A percentile compares a stretch with the other conserved stretches of the same genome.
Conservation (phyloP, 1,140 invertebrate species). For the Panagrolaimus sp. region DNA sequence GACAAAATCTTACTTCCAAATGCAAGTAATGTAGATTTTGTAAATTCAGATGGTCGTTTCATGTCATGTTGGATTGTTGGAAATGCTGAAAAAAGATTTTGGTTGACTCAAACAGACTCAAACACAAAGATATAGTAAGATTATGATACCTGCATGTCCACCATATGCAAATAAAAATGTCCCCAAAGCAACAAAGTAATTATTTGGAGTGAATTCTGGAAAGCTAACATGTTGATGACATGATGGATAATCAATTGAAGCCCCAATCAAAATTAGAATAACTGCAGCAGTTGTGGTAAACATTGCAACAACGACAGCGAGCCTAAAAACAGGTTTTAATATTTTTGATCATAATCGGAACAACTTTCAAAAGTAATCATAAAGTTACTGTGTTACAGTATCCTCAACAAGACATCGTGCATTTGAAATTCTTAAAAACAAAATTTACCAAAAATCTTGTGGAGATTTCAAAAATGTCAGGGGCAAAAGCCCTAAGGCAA, state of each 20-base stretch:
- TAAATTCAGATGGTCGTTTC: slow-evolving; percentile 61
- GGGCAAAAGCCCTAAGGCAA: slow-evolving; percentile 67
- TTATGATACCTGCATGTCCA: slow-evolving; percentile 62
- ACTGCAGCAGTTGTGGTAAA: slow-evolving; percentile 45
- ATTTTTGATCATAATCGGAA: background rate
- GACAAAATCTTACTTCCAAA: slow-evolving; percentile 55
- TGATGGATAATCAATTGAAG: slow-evolving; percentile 36
- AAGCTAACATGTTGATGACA: slow-evolving; percentile 38
- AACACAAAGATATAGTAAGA: no score
- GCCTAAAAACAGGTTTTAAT: slow-evolving; percentile 11
- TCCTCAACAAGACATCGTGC: background rate
- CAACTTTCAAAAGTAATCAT: background rate
- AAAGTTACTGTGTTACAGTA: background rate
- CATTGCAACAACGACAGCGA: slow-evolving; percentile 44
- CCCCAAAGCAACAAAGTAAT: slow-evolving; percentile 60
- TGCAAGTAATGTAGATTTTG: slow-evolving; percentile 59
- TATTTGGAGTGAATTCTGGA: slow-evolving; percentile 41
- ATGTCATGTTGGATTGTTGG: slow-evolving; percentile 64
- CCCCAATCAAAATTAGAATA: slow-evolving; percentile 42
- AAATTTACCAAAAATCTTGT: slow-evolving; percentile 69
- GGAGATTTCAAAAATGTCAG: slow-evolving; percentile 70
- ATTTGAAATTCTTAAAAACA: background rate
- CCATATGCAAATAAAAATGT: slow-evolving; percentile 62
- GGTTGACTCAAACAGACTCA: no score
- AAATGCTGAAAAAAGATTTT: no score